Percentiles rank a stretch among this genome's conserved stretches.
These are phyloP conservation scores for Huso huso DNA, from an alignment of 2,797 vertebrate genomes.

Conservation along the genomic window DNA sequence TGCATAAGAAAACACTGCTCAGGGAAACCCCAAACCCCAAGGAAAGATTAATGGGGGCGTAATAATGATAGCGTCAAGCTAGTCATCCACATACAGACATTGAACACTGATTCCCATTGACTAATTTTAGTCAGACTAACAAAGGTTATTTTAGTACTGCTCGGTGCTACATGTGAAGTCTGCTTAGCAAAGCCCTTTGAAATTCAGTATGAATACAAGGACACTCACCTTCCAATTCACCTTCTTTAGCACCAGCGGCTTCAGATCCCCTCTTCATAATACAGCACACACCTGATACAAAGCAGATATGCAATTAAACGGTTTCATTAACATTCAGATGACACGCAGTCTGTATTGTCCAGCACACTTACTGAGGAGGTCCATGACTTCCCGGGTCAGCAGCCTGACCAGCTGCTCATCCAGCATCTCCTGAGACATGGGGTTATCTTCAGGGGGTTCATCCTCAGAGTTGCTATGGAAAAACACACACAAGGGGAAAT, in stretches of 20 bases:
- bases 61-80: too few relatives aligned
- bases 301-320: slow-evolving; percentile 15
- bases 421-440: slow-evolving; percentile 89
- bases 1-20: not conserved
- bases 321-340: too few relatives aligned
- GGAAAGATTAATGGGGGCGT: too few relatives aligned
- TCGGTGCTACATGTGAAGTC: not conserved
- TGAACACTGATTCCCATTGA: too few relatives aligned
- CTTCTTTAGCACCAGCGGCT: slow-evolving; percentile 51
- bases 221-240: slow-evolving; percentile 49
- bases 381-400: slow-evolving; percentile 86
- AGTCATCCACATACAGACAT: too few relatives aligned
- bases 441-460: slow-evolving; percentile 72
- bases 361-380: slow-evolving; percentile 78
- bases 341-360: too few relatives aligned
- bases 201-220: not conserved
- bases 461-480: slow-evolving; percentile 58
- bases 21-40: too few relatives aligned
- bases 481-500: slow-evolving; percentile 7
- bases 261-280: slow-evolving; percentile 77
- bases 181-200: not conserved
- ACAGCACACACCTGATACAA: slow-evolving; percentile 72
- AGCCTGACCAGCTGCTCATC: slow-evolving; percentile 86
- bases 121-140: not conserved
- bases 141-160: not conserved